Conservation (phyloP, 1,140 invertebrate genomes). For the Eriosoma lanigerum region DNA sequence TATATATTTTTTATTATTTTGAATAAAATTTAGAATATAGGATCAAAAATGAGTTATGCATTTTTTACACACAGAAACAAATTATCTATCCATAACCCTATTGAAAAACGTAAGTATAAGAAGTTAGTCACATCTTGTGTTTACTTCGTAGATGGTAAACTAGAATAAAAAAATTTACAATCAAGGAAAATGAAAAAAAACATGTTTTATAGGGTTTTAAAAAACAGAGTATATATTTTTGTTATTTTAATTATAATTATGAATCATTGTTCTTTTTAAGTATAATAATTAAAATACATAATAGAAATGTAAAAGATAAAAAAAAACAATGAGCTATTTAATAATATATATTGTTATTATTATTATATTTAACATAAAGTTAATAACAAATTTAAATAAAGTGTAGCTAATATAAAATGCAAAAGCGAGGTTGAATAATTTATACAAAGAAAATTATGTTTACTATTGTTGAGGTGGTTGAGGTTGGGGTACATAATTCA, state of each 20-base stretch:
- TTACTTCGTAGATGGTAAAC: no score
- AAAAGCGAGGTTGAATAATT: slow-evolving; percentile 38
- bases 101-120: no score
- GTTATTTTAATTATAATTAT: slow-evolving; percentile 1
- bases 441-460: not conserved
- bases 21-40: no score
- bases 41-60: no score
- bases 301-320: not conserved
- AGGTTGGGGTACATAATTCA: slow-evolving; percentile 20
- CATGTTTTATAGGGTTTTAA: not conserved
- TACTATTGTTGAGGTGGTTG: slow-evolving; percentile 25
- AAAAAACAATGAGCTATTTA: slow-evolving; percentile 32
- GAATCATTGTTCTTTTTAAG: slow-evolving; percentile 14
- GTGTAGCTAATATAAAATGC: slow-evolving; percentile 12
- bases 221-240: not conserved
- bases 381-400: not conserved
- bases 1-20: no score
- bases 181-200: not conserved
- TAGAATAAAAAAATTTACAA: no score
- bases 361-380: no score
- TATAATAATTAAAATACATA: slow-evolving; percentile 21
- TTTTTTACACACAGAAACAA: no score
- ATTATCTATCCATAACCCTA: no score
- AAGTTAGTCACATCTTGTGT: no score
- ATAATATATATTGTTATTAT: slow-evolving; percentile 21